Evolutionary conservation across 2,888 invertebrate genomes (phyloP), one percentile per base, ranked within the genome.

Genomic region (Perdita meconis): DNA sequence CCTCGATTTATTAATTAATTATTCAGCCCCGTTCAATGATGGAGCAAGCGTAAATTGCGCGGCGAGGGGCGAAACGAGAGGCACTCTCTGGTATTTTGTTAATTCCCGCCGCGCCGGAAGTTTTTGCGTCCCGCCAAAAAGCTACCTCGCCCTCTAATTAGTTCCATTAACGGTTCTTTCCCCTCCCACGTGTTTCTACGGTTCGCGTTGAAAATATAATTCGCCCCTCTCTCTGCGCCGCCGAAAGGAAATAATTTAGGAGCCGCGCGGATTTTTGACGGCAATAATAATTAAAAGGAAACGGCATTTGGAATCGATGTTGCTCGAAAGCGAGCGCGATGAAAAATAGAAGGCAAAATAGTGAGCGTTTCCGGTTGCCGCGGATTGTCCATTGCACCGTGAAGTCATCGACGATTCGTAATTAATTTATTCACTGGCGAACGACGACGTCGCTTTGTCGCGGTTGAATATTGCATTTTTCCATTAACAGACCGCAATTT

Each of bases 381-480:
- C 51, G 38, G 64, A 66, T 70, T 71, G 59, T 50, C 51, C 68
- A 24, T 4, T 36, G 68, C 22, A 69, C 53, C 65, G 74, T 64
- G 38, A 66, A 69, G 55, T 57, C 53, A 64, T 63, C 73, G 67
- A 19, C 42, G 47, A 56, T 66, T 73, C 57, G 68, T 70, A 81
- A 82, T 83, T 82, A 83, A 82, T 80, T 83, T 75, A 74, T 69
- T 69, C 84, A 72, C 66, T 72, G 51, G 57, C 40, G 47, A 10
- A 47, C 47, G 60, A 53, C 57, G 68, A 64, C 68, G 68, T 69
- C 59, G 61, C 65, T 78, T 84, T 75, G 66, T 72, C 68, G 51
- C 60, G 63, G 56, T 67, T 83, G 78, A 84, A 83, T 83, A 83
- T 83, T 84, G 71, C 78, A 83, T 78, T 81, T 84, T 83, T 84